Evolutionary conservation across 2,888 invertebrate species (phyloP), one percentile per base, ranked within the genome.

Genomic region (Ochropleura leucogaster): DNA sequence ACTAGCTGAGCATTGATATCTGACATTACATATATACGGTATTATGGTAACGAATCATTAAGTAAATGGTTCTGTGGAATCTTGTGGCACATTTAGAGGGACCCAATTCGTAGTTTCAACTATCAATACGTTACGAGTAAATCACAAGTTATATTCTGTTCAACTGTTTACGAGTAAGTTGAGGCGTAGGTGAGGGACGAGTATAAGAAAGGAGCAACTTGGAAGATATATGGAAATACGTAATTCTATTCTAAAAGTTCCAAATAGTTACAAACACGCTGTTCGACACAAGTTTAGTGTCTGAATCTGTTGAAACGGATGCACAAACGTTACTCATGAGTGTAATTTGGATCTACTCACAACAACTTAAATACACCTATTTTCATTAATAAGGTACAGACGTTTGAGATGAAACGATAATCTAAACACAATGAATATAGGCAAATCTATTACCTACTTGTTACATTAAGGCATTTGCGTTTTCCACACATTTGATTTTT

Each of bases 1-100:
- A 69, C 72, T 72, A 81, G 83, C 73, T 18, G 66, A 55, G 20
- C 44, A 51, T 68, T 77, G 80, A 68, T 57, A 42, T 47, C 77
- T 55, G 20, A 68, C 79, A 55, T 66, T 16, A 57, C 30, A 10
- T 16, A n/a, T 30, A 10, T 20, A 4, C 44, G 12, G 12, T 20
- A 7, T 55, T 30, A 14, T 44, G 16, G 40, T 9, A 9, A 1
- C 60, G 7, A 47, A n/a, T 42, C 76, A 63, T 14, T 20, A 18
- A 55, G 30, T 51, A 62, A 65, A 5, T 57, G 51, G 2, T 30
- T 12, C 14, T 16, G 46, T 4, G 7, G 0, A 20, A 51, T 14
- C 16, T 53, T 44, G 18, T 46, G 44, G 18, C n/a, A n/a, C 18
- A 40, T 18, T 16, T 62, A 10, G 30, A 30, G 30, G 30, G 30